Conservation (phyloP, 1,140 invertebrate species). For the Euwallacea fornicatus region DNA sequence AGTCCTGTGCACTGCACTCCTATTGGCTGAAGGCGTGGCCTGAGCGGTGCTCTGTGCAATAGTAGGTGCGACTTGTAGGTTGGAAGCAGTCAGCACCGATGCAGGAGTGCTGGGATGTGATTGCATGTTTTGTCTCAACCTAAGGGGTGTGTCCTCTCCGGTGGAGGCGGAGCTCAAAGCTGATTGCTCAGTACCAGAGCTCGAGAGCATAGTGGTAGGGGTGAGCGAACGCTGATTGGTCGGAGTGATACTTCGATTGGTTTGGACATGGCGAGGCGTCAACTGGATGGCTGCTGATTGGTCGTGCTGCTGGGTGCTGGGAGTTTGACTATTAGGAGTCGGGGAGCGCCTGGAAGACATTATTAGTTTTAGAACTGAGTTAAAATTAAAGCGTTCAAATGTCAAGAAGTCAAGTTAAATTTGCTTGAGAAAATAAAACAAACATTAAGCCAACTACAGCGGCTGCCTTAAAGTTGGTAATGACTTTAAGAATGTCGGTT, state of each 20-base stretch:
- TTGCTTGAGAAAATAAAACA: neutral
- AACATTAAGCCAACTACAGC: too few species aligned
- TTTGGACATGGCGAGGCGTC: slow-evolving; percentile 29
- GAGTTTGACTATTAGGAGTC: slow-evolving; percentile 17
- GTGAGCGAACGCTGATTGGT: slow-evolving; percentile 30
- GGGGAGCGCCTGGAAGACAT: slow-evolving; percentile 27
- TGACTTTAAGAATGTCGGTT: too few species aligned
- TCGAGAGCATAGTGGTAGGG: slow-evolving; percentile 26
- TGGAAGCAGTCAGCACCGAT: neutral
- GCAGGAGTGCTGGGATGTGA: slow-evolving; percentile 3
- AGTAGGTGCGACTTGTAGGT: slow-evolving; percentile 30
- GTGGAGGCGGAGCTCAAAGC: slow-evolving; percentile 15
- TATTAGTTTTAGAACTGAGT: neutral
- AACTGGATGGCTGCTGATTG: slow-evolving; percentile 5
- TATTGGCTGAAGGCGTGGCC: slow-evolving; percentile 23
- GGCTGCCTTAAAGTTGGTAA: too few species aligned
- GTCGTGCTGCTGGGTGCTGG: neutral
- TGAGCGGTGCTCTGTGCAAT: slow-evolving; percentile 9
- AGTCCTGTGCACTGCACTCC: slow-evolving; percentile 43
- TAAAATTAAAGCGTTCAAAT: slow-evolving; percentile 5
- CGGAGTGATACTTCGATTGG: slow-evolving; percentile 18
- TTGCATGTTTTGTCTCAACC: slow-evolving; percentile 20
- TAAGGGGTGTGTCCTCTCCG: slow-evolving; percentile 16
- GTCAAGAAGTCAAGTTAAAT: slow-evolving; percentile 1
- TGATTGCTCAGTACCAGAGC: slow-evolving; percentile 31